Percentiles rank a stretch among this genome's conserved stretches.
phyloP scores from a whole-genome alignment of 2,797 vertebrate species.

The Alfaro cultratus region DNA sequence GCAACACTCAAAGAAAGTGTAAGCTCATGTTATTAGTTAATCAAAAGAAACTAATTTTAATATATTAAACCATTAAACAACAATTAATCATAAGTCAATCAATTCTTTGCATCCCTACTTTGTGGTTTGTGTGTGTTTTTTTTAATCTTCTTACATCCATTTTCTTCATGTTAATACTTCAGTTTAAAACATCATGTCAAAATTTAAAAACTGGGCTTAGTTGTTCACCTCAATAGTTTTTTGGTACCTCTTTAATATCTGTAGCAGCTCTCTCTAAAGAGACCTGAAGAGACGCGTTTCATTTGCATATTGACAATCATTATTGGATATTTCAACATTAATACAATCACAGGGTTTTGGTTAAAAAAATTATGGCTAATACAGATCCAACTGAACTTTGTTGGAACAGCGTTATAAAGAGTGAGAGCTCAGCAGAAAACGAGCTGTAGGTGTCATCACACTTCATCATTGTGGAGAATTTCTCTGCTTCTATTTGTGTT shows the following conservation, averaged over 20 bases:
- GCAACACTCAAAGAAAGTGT: too few species aligned
- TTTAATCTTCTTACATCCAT: too few species aligned
- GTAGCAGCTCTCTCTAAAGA: neutral
- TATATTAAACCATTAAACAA: too few species aligned
- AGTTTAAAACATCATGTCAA: neutral
- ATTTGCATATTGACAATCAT: neutral
- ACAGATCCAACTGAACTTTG: neutral
- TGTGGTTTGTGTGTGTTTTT: too few species aligned
- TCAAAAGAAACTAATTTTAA: too few species aligned
- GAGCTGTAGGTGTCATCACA: conserved; percentile 27
- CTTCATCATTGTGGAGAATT: conserved; percentile 6
- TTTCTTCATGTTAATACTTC: neutral
- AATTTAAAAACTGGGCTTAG: neutral
- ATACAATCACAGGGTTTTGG: neutral
- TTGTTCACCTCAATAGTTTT: neutral
- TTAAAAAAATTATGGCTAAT: neutral
- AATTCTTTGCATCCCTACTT: too few species aligned
- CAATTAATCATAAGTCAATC: too few species aligned
- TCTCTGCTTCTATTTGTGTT: conserved; percentile 35
- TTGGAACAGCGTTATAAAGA: neutral
- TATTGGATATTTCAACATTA: neutral
- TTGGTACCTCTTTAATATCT: neutral
- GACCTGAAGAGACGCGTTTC: neutral
- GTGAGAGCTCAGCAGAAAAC: conserved; percentile 3
- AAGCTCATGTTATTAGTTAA: too few species aligned